Evolutionary conservation across 1,140 invertebrate genomes (phyloP).

Genomic region (Gonioctena quinquepunctata): DNA sequence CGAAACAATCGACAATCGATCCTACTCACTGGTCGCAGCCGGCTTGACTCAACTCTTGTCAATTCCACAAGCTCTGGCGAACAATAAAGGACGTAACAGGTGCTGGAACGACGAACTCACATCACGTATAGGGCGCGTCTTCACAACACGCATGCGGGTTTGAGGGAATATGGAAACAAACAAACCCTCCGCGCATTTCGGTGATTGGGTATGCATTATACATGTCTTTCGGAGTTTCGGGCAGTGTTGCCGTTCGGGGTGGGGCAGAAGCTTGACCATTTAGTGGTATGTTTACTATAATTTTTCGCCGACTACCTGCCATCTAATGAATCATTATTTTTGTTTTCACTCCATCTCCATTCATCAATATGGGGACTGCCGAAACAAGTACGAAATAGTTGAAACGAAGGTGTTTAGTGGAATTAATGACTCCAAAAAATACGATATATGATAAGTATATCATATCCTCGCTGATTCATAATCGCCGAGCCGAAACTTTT

Average conservation of each 20-base stretch:
- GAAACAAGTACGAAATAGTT: too few species aligned
- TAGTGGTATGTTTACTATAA: too few species aligned
- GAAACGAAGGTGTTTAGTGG: too few species aligned
- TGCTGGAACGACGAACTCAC: constrained; percentile 34
- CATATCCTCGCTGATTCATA: too few species aligned
- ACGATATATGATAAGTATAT: too few species aligned
- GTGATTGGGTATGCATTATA: background rate
- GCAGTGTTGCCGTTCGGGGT: background rate
- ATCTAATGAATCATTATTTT: too few species aligned
- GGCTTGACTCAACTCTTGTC: constrained; percentile 20
- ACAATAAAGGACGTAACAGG: constrained; percentile 52
- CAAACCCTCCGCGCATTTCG: background rate
- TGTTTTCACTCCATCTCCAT: too few species aligned
- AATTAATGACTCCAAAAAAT: too few species aligned
- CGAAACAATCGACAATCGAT: background rate
- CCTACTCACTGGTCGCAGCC: constrained; percentile 11
- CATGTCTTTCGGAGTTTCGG: background rate
- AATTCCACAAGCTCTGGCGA: constrained; percentile 42
- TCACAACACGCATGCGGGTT: constrained; percentile 35
- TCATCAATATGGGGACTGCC: too few species aligned
- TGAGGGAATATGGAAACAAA: background rate
- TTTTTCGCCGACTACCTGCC: too few species aligned
- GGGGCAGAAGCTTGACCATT: too few species aligned
- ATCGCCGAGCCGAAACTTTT: too few species aligned
- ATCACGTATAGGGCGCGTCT: constrained; percentile 39